Evolutionary conservation across 2,888 invertebrate genomes (phyloP), one percentile per base, ranked within the genome.

Genomic region (Agonopterix subpropinquella): DNA sequence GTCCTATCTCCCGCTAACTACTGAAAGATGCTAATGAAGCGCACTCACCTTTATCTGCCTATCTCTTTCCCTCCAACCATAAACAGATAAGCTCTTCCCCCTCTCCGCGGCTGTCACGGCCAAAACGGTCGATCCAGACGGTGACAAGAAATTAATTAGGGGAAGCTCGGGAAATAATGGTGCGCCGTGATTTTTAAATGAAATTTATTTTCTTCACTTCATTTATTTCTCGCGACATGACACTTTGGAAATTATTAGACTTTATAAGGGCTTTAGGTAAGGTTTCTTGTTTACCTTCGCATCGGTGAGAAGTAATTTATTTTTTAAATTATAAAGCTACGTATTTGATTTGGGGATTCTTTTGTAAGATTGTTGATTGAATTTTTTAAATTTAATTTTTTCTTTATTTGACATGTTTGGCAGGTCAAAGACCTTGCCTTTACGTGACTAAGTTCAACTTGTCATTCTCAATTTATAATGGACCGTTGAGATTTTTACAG

Each of bases 91-190:
- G 36, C 43, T 53, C 53, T 52, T 83, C 80, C 55, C 64, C 7
- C 54, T 80, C 77, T 57, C 59, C 63, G 66, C 62, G 68, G 72
- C 83, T 85, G 86, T 86, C 85, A 86, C 67, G 67, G 73, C 75
- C 85, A 83, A 76, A 77, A 72, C 80, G 76, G 78, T 76, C 80
- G 77, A 80, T 80, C 74, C 77, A 77, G 82, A 79, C 85, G 80
- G 83, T 86, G 86, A 87, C 86, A 86, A 80, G 86, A 86, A 87
- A 87, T 87, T 87, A 87, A 87, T 87, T 86, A 87, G 85, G 84
- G 81, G 82, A 84, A 81, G 77, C 78, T 70, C 67, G 73, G 77
- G 78, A 80, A 85, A 87, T 85, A 87, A 87, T 87, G 86, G 85
- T 79, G 67, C 65, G 77, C 78, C 82, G 82, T 84, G 86, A 86